These are phyloP conservation scores for Rhynchonema sp. DNA, from an alignment of 2,888 invertebrate species.

Conservation along the genomic window DNA sequence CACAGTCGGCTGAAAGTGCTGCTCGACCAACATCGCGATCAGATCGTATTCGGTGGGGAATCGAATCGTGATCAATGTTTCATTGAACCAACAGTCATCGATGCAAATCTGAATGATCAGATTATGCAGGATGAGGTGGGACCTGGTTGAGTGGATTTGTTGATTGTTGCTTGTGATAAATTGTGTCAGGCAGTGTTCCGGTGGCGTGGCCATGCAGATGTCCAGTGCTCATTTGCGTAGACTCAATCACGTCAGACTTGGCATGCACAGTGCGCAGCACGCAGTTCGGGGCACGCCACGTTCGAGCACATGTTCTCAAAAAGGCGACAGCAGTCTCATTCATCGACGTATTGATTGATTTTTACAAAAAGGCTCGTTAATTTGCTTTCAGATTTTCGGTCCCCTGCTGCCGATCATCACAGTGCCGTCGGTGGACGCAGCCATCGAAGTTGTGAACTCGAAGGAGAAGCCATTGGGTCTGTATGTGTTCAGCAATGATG, in stretches of 20 bases:
- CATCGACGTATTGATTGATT: not conserved
- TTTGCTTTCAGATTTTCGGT: slow-evolving; percentile 53
- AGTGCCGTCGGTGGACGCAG: slow-evolving; percentile 61
- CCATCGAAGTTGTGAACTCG: slow-evolving; percentile 49
- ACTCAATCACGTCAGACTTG: too few species aligned
- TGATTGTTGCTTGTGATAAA: not conserved
- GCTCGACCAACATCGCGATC: slow-evolving; percentile 41
- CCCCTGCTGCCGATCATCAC: slow-evolving; percentile 73
- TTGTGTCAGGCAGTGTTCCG: not conserved
- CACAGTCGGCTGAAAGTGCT: slow-evolving; percentile 49
- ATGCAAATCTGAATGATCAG: slow-evolving; percentile 50
- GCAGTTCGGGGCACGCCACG: too few species aligned
- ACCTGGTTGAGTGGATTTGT: too few species aligned
- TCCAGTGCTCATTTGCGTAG: too few species aligned
- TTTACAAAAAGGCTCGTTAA: not conserved
- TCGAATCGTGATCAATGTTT: slow-evolving; percentile 50
- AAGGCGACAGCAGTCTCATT: not conserved
- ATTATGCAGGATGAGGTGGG: slow-evolving; percentile 47
- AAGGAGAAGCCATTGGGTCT: slow-evolving; percentile 61
- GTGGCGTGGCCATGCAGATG: too few species aligned
- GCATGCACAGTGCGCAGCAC: too few species aligned
- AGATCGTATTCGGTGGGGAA: slow-evolving; percentile 59
- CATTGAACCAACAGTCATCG: slow-evolving; percentile 62
- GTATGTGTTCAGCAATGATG: slow-evolving; percentile 57
- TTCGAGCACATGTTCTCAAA: too few species aligned